Evolutionary conservation across 2,888 invertebrate species (phyloP), one percentile per base, ranked within the genome.

Genomic region (Parnassius orleans): DNA sequence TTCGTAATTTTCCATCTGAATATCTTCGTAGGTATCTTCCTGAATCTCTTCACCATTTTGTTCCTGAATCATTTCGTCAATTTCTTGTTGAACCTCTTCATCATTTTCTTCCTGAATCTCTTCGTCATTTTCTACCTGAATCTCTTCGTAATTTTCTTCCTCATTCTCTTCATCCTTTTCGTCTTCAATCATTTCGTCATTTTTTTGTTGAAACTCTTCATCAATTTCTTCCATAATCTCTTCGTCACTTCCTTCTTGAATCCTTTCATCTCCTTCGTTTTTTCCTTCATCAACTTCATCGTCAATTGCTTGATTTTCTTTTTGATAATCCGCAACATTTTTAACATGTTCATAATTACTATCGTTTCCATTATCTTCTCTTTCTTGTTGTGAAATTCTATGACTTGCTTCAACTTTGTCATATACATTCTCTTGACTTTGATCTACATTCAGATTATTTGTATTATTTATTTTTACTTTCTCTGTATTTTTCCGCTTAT

Each of bases 201-300:
- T 60, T 53, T 69, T 64, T 15, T 57, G 63, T 7, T 33, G 33
- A 7, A 33, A 10, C 65, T 63, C 52, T 68, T 43, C 24, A 50
- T 50, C 24, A 51, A 57, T 60, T 56, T 63, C 64, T 33, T 56
- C 47, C 33, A 33, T 33, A 7, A 33, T 33, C 33, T 33, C 33
- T 33, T n/a, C 33, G 14, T 44, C 15, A 54, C 7, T 19, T 10
- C 3, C 7, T 33, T 52, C 33, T 5, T 50, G 24, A 12, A 52
- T 52, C 1, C 33, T 12, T 46, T 46, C 33, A 62, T 63, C 46
- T 43, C 57, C 69, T 19, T 64, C 61, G 15, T 69, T 61, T 57
- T 69, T 56, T 58, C 66, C 65, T 14, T 60, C 48, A 44, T 66
- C 57, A n/a, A 63, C 66, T 50, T 43, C n/a, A n/a, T 60, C 59